These are phyloP conservation scores for Oxyruncus cristatus DNA, from an alignment of 2,113 vertebrate species.

Conservation along the genomic window DNA sequence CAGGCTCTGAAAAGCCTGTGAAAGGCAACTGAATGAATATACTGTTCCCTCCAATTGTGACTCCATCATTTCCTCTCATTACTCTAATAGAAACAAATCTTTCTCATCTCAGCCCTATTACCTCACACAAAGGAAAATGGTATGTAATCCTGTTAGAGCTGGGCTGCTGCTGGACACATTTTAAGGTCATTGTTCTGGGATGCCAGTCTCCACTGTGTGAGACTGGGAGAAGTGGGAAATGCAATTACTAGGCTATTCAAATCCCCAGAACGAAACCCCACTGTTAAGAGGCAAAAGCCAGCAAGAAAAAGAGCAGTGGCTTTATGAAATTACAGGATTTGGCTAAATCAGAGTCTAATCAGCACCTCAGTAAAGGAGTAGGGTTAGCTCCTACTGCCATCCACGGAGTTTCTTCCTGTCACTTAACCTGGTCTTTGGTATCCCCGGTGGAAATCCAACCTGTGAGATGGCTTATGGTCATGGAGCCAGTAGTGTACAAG, in stretches of 20 bases:
- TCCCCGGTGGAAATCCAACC: not conserved
- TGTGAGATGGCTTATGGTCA: not conserved
- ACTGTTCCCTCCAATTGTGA: slow-evolving; percentile 32
- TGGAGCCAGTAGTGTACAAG: not conserved
- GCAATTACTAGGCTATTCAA: slow-evolving; percentile 71
- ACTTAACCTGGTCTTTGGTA: not conserved
- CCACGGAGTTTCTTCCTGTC: not conserved
- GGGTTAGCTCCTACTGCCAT: not conserved
- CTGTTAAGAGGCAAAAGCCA: slow-evolving; percentile 47
- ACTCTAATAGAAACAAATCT: slow-evolving; percentile 60
- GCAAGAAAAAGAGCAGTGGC: not conserved
- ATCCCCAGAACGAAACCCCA: slow-evolving; percentile 57
- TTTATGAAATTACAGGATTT: slow-evolving; percentile 55
- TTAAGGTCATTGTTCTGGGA: slow-evolving; percentile 71
- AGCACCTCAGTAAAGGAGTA: not conserved
- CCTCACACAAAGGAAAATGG: slow-evolving; percentile 68
- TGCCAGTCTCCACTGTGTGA: slow-evolving; percentile 44
- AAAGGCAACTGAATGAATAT: slow-evolving; percentile 40
- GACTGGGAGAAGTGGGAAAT: slow-evolving; percentile 56
- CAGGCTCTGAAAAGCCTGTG: not conserved
- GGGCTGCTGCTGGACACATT: slow-evolving; percentile 56
- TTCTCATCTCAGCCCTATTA: slow-evolving; percentile 51
- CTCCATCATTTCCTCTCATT: slow-evolving; percentile 53
- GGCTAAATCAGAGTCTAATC: slow-evolving; percentile 29
- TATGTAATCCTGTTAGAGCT: slow-evolving; percentile 38